Evolutionary conservation across 2,797 vertebrate species (phyloP).

Genomic region (Microhierax caerulescens): DNA sequence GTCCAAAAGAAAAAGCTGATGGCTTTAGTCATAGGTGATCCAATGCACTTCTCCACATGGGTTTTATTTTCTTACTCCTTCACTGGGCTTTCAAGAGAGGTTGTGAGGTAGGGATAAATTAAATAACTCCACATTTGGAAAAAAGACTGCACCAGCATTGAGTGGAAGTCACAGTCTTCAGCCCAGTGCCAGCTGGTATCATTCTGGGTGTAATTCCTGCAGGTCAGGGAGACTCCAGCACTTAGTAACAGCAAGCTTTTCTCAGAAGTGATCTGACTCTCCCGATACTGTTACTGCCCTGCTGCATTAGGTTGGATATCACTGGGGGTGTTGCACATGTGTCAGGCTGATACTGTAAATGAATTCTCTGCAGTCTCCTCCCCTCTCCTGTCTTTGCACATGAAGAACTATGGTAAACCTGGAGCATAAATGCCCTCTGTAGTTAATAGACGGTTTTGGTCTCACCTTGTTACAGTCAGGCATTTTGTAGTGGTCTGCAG

Average conservation of each 20-base stretch:
- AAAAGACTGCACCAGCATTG: background rate
- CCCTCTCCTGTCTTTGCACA: background rate
- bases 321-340: background rate
- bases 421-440: background rate
- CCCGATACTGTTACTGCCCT: background rate
- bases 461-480: background rate
- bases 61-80: background rate
- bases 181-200: accelerated
- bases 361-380: background rate
- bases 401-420: too few relatives aligned
- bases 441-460: background rate
- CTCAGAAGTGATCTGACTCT: background rate
- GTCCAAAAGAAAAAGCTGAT: background rate
- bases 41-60: accelerated
- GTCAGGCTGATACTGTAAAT: background rate
- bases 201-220: background rate
- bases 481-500: background rate
- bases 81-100: background rate
- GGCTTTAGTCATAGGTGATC: background rate
- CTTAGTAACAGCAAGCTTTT: background rate
- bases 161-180: background rate
- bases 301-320: background rate
- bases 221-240: background rate
- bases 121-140: accelerated
- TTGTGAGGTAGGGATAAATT: background rate